Evolutionary conservation across 2,888 invertebrate species (phyloP), one percentile per base, ranked within the genome.

Genomic region (Xylota sylvarum): DNA sequence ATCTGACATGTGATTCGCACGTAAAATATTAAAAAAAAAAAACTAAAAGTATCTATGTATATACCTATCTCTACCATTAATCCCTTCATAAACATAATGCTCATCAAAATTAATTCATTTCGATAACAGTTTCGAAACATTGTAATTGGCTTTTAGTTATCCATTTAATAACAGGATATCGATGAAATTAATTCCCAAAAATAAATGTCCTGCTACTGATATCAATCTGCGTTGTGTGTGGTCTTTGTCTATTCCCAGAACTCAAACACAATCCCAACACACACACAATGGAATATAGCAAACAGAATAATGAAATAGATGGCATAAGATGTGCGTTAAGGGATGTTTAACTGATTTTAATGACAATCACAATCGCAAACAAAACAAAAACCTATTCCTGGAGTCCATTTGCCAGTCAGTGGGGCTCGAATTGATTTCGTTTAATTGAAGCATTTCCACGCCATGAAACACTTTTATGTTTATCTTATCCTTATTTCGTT

Each of bases 381-480:
- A 70, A 56, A 43, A 27, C 27, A n/a, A 43, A n/a, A 23, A 55
- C 65, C 32, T 35, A 58, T 58, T 14, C n/a, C 35, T 1, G n/a
- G 43, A 55, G 62, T 55, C 64, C 64, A 74, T 64, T 74, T 55
- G 52, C 55, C 43, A 43, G 40, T 27, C 19, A 17, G 52, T 74
- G 12, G 19, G 55, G 35, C 9, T 48, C 12, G 30, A 48, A 58
- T 17, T 32, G 58, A 72, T 69, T 69, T 69, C 40, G 17, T 55
- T 56, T 56, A 60, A 72, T 48, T 60, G 72, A 64, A 64, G 43
- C 55, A 74, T 74, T 74, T 64, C 64, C 74, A 55, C 64, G 23
- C 64, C 64, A 74, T 74, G 32, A 64, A 64, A 55, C 55, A 55
- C 64, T 64, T 74, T 64, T 55, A 55, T 74, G 64, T 64, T 64